Evolutionary conservation across 2,888 invertebrate species (phyloP).

Genomic region (Iphiclides podalirius): DNA sequence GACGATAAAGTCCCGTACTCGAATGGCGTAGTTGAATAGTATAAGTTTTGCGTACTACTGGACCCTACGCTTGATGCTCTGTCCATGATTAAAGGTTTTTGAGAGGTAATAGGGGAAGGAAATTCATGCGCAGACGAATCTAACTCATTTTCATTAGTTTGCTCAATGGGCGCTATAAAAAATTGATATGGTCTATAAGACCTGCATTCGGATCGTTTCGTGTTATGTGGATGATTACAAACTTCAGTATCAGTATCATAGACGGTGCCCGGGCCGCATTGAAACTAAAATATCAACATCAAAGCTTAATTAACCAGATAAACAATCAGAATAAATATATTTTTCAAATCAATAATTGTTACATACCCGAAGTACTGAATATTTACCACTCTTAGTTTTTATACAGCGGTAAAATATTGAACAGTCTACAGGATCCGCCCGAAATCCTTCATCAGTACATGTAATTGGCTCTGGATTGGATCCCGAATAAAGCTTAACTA

Average conservation of each 20-base stretch:
- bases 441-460: slow-evolving; percentile 85
- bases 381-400: slow-evolving; percentile 75
- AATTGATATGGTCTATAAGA: slow-evolving; percentile 36
- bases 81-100: slow-evolving; percentile 34
- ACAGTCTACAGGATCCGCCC: slow-evolving; percentile 86
- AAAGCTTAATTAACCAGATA: too few relatives aligned
- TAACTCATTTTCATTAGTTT: slow-evolving; percentile 68
- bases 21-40: not conserved
- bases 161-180: slow-evolving; percentile 26
- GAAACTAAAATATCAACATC: slow-evolving; percentile 75
- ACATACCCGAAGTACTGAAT: slow-evolving; percentile 76
- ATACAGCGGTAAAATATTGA: slow-evolving; percentile 88
- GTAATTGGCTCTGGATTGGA: slow-evolving; percentile 61
- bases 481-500: slow-evolving; percentile 63
- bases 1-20: not conserved
- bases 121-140: slow-evolving; percentile 47
- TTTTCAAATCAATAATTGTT: not conserved
- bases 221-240: slow-evolving; percentile 85
- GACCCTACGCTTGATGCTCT: slow-evolving; percentile 21
- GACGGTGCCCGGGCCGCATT: slow-evolving; percentile 87
- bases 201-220: slow-evolving; percentile 84
- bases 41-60: not conserved
- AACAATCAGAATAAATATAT: too few relatives aligned
- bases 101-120: slow-evolving; percentile 54
- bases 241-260: slow-evolving; percentile 84